A percentile compares a stretch with the other conserved stretches of the same genome.
phyloP scores from a whole-genome alignment of 2,113 vertebrate species.

The Pungitius pungitius region DNA sequence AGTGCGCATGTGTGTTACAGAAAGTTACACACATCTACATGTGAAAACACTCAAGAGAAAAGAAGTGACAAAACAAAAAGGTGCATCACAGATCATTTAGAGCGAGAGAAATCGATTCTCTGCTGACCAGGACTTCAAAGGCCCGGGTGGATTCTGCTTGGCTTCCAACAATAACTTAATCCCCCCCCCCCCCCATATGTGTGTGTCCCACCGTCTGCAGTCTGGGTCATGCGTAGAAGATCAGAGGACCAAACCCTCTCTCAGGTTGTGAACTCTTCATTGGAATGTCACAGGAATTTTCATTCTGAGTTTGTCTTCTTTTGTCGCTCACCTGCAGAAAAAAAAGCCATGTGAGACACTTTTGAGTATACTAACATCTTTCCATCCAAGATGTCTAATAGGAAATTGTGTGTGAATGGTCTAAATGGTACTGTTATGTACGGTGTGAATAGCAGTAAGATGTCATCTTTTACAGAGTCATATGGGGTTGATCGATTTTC shows the following conservation, averaged over 20 bases:
- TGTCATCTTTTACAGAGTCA: slow-evolving; percentile 25
- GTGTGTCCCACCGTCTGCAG: background rate
- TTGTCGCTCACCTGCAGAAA: slow-evolving; percentile 8
- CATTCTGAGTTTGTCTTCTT: background rate
- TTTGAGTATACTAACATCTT: background rate
- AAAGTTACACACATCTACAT: background rate
- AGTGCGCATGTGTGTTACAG: background rate
- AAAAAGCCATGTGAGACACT: background rate
- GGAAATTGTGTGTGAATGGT: background rate
- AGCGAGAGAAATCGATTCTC: slow-evolving; percentile 23
- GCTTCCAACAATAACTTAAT: slow-evolving; percentile 8
- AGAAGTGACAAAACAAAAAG: background rate
- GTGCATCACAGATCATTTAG: slow-evolving; percentile 11
- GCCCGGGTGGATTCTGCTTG: slow-evolving; percentile 22
- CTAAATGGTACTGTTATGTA: slow-evolving; percentile 4
- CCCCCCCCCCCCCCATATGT: slow-evolving; percentile 11
- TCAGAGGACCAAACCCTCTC: slow-evolving; percentile 34
- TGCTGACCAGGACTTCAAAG: slow-evolving; percentile 56
- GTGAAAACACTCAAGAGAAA: background rate
- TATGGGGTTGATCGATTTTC: background rate
- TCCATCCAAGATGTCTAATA: background rate
- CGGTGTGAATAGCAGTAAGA: slow-evolving; percentile 21
- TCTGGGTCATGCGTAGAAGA: slow-evolving; percentile 44
- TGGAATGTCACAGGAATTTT: slow-evolving; percentile 49
- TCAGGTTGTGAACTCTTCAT: slow-evolving; percentile 39